Conservation (phyloP, 2,888 invertebrate genomes). For the Strigamia transsilvanica region DNA sequence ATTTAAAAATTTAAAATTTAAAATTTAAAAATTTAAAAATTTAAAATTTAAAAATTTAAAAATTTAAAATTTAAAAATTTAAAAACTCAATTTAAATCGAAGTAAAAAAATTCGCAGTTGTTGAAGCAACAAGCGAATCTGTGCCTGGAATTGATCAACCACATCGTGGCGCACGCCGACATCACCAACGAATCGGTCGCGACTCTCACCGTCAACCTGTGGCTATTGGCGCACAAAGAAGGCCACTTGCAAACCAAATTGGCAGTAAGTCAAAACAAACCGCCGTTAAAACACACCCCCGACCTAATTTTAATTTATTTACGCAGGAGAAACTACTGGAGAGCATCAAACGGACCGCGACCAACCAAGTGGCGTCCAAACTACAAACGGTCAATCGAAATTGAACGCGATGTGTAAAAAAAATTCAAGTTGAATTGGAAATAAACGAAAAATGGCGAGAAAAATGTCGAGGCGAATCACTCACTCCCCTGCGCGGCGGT, state of each 20-base stretch:
- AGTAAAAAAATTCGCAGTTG: conserved; percentile 58
- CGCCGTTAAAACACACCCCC: too few species aligned
- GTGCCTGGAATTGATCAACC: conserved; percentile 71
- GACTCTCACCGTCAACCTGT: conserved; percentile 79
- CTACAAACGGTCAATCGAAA: not conserved
- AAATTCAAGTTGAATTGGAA: not conserved
- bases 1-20: too few species aligned
- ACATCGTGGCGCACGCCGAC: conserved; percentile 64
- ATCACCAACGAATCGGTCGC: conserved; percentile 67
- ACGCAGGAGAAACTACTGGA: not conserved
- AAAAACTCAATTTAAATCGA: too few species aligned
- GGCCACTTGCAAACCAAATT: conserved; percentile 69
- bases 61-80: too few species aligned
- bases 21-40: too few species aligned
- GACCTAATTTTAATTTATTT: not conserved
- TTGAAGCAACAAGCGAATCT: conserved; percentile 69
- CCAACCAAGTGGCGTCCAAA: conserved; percentile 6
- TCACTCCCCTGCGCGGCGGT: not conserved
- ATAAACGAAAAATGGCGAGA: not conserved
- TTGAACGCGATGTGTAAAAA: not conserved
- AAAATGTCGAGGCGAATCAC: not conserved
- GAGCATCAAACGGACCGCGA: conserved; percentile 6
- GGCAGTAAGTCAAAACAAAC: conserved; percentile 62
- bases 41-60: too few species aligned
- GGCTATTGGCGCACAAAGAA: conserved; percentile 80